Conservation (phyloP, 2,888 invertebrate genomes). For the Polymixis lichenea region DNA sequence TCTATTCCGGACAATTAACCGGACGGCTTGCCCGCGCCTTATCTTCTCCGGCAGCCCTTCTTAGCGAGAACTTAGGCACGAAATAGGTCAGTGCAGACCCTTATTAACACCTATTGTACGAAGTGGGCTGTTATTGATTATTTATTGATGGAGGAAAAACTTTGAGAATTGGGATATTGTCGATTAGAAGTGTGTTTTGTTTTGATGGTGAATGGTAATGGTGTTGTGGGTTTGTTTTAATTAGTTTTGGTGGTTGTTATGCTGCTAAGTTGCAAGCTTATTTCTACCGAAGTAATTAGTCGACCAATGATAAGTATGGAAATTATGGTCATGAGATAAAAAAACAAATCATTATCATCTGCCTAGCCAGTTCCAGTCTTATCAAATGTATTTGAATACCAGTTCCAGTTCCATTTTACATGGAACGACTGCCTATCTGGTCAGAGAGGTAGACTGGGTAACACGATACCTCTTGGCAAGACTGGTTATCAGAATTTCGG, state of each 20-base stretch:
- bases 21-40: constrained; percentile 78
- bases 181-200: constrained; percentile 17
- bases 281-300: background rate
- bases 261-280: background rate
- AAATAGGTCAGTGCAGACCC: constrained; percentile 80
- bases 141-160: constrained; percentile 69
- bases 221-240: constrained; percentile 24
- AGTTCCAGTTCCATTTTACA: too few species aligned
- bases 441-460: too few species aligned
- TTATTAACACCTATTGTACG: constrained; percentile 77
- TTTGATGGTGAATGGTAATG: constrained; percentile 20
- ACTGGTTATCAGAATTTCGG: too few species aligned
- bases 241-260: constrained; percentile 22
- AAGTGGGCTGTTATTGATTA: constrained; percentile 72
- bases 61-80: constrained; percentile 82
- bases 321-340: background rate
- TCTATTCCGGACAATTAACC: constrained; percentile 85
- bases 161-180: constrained; percentile 47
- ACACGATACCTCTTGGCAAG: too few species aligned
- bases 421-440: too few species aligned
- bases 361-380: too few species aligned
- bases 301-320: background rate
- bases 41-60: constrained; percentile 84
- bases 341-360: too few species aligned
- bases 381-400: too few species aligned